phyloP scores from a whole-genome alignment of 2,797 vertebrate species.

The Tragopan temminckii region DNA sequence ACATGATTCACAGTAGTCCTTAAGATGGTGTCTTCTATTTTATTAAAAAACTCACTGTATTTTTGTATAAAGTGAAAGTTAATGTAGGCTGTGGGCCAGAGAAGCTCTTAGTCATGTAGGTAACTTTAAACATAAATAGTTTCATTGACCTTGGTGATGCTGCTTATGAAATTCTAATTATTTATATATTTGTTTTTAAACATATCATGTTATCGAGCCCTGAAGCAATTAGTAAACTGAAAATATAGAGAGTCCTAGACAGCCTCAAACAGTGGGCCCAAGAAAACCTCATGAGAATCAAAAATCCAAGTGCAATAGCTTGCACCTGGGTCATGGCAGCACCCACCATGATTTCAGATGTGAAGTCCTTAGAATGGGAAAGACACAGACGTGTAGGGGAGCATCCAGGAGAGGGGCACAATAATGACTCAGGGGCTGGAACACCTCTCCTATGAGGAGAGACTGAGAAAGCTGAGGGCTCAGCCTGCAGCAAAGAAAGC shows the following conservation, averaged over 20 bases:
- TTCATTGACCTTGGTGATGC: constrained; percentile 15
- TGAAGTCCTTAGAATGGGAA: too few species aligned
- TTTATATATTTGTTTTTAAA: constrained; percentile 48
- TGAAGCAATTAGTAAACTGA: constrained; percentile 22
- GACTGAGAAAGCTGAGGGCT: too few species aligned
- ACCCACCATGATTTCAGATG: too few species aligned
- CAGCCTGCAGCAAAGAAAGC: too few species aligned
- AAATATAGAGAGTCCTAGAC: neutral
- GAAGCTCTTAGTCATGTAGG: constrained; percentile 62
- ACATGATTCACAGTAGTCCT: constrained; percentile 66
- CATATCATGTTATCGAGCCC: neutral
- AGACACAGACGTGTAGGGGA: too few species aligned
- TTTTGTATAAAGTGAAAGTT: constrained; percentile 56
- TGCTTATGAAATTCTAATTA: constrained; percentile 47
- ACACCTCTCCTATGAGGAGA: too few species aligned
- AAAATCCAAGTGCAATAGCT: too few species aligned
- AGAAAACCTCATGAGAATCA: too few species aligned
- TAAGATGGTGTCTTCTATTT: constrained; percentile 71
- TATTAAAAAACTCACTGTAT: constrained; percentile 55
- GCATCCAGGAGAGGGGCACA: too few species aligned
- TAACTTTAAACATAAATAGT: constrained; percentile 55
- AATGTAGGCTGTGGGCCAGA: constrained; percentile 55
- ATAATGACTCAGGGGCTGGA: too few species aligned
- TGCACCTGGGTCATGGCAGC: too few species aligned
- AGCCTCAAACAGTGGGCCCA: too few species aligned